Evolutionary conservation across 1,140 invertebrate species (phyloP), one percentile per base, ranked within the genome.

Genomic region (Drosophila ironensis): DNA sequence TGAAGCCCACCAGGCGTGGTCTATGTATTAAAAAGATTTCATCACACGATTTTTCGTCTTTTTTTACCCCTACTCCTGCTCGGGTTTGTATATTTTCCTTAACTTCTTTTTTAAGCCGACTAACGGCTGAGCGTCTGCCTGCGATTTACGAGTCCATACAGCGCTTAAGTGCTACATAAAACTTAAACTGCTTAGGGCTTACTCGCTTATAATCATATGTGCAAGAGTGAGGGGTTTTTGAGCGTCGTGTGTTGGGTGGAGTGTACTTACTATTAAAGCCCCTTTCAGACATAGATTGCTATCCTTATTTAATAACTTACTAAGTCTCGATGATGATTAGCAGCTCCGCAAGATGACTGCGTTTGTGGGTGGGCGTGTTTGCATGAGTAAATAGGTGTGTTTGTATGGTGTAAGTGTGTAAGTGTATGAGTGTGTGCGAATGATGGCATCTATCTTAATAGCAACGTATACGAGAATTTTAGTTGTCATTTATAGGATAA

Each of bases 261-360:
- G 46, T 41, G 50, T 67, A 78, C 51, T 71, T 60, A 71, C 68
- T 76, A 64, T 71, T 76, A 12, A 70, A 70, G 51, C 66, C 57
- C 53, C 67, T 47, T 48, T 74, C 35, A 50, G 56, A 40, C 41
- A 64, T 72, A 76, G 48, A 59, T 54, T 67, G 25, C 59, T 59
- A 38, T 72, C 30, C 56, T 50, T 75, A 52, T 78, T 73, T 69
- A 70, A 78, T 72, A 84, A 73, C 56, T 60, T 48, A 78, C 82
- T 87, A 87, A 44, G 71, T 87, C 76, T 87, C 82, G 56, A 87
- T 87, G 64, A 87, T 87, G 66, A 87, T 87, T 64, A 87, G 68
- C 57, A 87, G 63, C 66, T 82, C 63, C 77, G 45, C 60, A 48
- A 67, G 52, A 59, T 64, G 63, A 44, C 82, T 87, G 73, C n/a